Conservation (phyloP, 1,140 invertebrate genomes). For the Matsumurasca onukii region DNA sequence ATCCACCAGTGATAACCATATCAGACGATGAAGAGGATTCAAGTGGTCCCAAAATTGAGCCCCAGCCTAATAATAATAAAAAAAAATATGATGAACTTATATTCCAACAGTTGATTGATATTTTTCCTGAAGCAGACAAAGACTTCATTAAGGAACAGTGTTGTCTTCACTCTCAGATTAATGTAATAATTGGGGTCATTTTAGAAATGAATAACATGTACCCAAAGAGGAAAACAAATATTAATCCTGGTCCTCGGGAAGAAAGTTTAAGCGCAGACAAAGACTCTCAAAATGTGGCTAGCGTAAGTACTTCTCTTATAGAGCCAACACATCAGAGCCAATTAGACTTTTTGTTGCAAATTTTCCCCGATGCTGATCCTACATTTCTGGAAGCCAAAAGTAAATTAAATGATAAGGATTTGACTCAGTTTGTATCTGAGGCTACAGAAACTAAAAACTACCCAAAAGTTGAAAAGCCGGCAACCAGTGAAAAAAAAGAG, state of each 20-base stretch:
- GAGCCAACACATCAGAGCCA: not conserved
- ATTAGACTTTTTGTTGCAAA: conserved; percentile 5
- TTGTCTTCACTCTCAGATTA: not conserved
- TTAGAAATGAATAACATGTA: not conserved
- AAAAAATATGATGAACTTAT: not conserved
- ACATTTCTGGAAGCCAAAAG: not conserved
- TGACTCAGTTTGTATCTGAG: not conserved
- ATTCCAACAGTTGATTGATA: not conserved
- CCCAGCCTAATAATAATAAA: too few relatives aligned
- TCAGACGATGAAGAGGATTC: too few relatives aligned
- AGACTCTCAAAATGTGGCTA: not conserved
- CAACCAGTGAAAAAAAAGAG: not conserved
- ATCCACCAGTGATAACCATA: too few relatives aligned
- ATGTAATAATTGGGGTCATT: not conserved
- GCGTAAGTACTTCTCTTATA: not conserved
- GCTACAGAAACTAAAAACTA: not conserved
- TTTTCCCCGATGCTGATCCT: conserved; percentile 10
- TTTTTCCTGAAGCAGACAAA: not conserved
- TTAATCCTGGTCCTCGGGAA: not conserved
- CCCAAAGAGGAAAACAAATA: not conserved
- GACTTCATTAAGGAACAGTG: not conserved
- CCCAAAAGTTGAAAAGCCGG: not conserved
- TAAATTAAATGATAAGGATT: not conserved
- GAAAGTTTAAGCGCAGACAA: not conserved
- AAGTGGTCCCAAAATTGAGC: too few relatives aligned